Conservation (phyloP, 2,888 invertebrate species). For the Trisateles emortualis region DNA sequence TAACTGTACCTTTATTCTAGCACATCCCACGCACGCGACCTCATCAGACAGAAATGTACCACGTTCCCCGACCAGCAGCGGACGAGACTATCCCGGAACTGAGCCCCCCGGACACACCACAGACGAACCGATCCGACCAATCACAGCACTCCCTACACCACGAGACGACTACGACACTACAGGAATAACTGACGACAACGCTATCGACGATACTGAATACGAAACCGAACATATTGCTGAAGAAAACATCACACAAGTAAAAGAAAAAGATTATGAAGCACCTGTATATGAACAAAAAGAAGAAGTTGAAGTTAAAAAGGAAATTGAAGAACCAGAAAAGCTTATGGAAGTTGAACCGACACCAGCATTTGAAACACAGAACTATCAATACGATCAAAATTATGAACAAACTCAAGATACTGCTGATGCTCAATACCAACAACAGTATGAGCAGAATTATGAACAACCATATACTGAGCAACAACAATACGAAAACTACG, state of each 20-base stretch:
- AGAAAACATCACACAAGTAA: slow-evolving; percentile 29
- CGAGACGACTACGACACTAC: slow-evolving; percentile 55
- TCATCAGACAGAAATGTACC: slow-evolving; percentile 70
- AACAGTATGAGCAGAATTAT: slow-evolving; percentile 56
- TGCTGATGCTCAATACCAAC: slow-evolving; percentile 47
- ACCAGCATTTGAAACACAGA: slow-evolving; percentile 42
- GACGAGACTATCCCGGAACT: slow-evolving; percentile 78
- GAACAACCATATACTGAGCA: slow-evolving; percentile 44
- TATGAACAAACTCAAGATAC: slow-evolving; percentile 46
- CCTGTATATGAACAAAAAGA: slow-evolving; percentile 32
- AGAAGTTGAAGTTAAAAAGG: slow-evolving; percentile 35
- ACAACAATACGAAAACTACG: slow-evolving; percentile 57
- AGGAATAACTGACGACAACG: slow-evolving; percentile 58
- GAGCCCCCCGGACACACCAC: slow-evolving; percentile 76
- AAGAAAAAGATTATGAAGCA: slow-evolving; percentile 29
- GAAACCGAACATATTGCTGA: slow-evolving; percentile 18
- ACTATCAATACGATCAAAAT: slow-evolving; percentile 59
- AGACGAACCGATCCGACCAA: slow-evolving; percentile 57
- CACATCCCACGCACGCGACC: slow-evolving; percentile 80
- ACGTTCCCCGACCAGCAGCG: slow-evolving; percentile 67
- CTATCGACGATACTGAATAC: slow-evolving; percentile 36
- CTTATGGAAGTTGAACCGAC: slow-evolving; percentile 56
- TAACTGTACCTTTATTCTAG: slow-evolving; percentile 53
- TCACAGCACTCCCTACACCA: slow-evolving; percentile 46
- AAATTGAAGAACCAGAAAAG: slow-evolving; percentile 40